Percentiles rank a stretch among this genome's conserved stretches.
Evolutionary conservation across 2,888 invertebrate species (phyloP).

Genomic region (Brachyptera risi): DNA sequence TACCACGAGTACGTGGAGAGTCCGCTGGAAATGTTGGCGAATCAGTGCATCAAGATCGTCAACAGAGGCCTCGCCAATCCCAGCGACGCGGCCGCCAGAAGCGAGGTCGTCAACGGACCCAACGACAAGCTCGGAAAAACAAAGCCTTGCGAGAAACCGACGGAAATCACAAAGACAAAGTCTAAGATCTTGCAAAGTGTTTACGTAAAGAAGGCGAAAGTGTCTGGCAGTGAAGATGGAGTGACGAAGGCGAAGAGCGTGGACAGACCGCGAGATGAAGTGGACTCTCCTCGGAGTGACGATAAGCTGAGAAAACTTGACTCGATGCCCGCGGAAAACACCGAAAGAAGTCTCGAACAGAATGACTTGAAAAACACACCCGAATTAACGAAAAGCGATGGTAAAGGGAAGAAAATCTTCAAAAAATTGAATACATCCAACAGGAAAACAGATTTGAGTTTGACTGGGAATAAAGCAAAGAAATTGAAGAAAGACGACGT

Average conservation of each 20-base stretch:
- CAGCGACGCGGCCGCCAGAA: too few species aligned
- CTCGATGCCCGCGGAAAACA: too few species aligned
- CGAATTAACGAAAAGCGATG: too few species aligned
- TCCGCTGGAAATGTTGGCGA: not conserved
- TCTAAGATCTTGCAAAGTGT: constrained; percentile 8
- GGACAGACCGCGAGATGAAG: not conserved
- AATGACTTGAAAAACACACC: too few species aligned
- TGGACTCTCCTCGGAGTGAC: not conserved
- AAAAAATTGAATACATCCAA: not conserved
- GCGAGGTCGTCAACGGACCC: not conserved
- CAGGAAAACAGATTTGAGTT: not conserved
- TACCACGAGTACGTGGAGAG: not conserved
- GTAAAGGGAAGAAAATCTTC: not conserved
- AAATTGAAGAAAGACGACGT: not conserved
- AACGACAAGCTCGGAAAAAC: too few species aligned
- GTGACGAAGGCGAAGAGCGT: not conserved
- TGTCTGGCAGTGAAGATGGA: not conserved
- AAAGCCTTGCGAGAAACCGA: not conserved
- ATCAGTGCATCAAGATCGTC: not conserved
- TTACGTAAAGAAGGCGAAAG: constrained; percentile 9
- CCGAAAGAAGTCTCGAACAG: too few species aligned
- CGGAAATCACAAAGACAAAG: not conserved
- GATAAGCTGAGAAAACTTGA: too few species aligned
- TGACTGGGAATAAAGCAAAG: not conserved
- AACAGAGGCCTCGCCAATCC: not conserved